Evolutionary conservation across 2,888 invertebrate species (phyloP).

Genomic region (Dolichomitus sp.): DNA sequence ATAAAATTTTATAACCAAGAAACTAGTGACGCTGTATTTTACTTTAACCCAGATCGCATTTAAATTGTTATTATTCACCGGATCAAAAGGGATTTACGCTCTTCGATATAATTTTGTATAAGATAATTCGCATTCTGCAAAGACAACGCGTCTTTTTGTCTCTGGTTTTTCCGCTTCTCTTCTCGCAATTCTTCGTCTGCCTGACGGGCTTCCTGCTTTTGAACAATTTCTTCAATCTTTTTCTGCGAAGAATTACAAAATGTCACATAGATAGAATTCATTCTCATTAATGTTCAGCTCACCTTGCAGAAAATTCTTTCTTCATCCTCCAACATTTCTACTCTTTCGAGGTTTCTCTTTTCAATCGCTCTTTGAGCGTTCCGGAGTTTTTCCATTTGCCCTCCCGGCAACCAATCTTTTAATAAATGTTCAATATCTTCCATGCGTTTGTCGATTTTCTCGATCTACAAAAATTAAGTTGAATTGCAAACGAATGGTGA

Average conservation of each 20-base stretch:
- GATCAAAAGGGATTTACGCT: slow-evolving; percentile 40
- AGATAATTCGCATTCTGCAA: slow-evolving; percentile 51
- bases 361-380: slow-evolving; percentile 45
- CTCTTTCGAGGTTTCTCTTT: slow-evolving; percentile 31
- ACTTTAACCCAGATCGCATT: not conserved
- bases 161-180: slow-evolving; percentile 36
- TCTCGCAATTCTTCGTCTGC: slow-evolving; percentile 28
- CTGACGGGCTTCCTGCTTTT: slow-evolving; percentile 29
- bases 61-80: not conserved
- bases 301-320: slow-evolving; percentile 54
- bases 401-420: slow-evolving; percentile 56
- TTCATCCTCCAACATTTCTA: slow-evolving; percentile 48
- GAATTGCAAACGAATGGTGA: not conserved
- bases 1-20: not conserved
- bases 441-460: slow-evolving; percentile 15
- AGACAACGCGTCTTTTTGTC: slow-evolving; percentile 38
- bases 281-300: not conserved
- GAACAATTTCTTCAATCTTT: slow-evolving; percentile 46
- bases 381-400: slow-evolving; percentile 55
- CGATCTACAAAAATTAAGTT: slow-evolving; percentile 33
- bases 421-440: slow-evolving; percentile 41
- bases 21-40: not conserved
- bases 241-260: slow-evolving; percentile 37
- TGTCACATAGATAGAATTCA: not conserved
- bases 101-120: slow-evolving; percentile 62